Conservation (phyloP, 2,888 invertebrate genomes). For the Epistrophe eligans region DNA sequence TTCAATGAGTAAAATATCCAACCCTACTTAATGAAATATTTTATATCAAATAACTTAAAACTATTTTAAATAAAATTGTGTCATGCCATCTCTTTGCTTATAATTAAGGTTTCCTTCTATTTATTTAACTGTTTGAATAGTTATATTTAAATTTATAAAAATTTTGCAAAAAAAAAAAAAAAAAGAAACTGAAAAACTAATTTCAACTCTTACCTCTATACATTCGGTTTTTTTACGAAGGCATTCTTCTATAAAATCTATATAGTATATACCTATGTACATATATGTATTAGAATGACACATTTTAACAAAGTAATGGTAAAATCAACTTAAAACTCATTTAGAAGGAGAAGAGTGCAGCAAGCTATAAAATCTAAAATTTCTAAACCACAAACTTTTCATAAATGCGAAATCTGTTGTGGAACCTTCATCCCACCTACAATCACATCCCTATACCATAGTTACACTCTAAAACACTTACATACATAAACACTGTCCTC, state of each 20-base stretch:
- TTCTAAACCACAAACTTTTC: constrained; percentile 46
- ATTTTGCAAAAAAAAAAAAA: neutral
- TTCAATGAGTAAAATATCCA: no score
- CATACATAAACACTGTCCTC: constrained; percentile 4
- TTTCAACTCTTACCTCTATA: neutral
- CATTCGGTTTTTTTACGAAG: neutral
- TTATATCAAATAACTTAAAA: no score
- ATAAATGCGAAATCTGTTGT: constrained; percentile 51
- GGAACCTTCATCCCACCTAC: constrained; percentile 12
- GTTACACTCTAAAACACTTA: neutral
- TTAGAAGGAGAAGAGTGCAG: no score
- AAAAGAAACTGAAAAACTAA: neutral
- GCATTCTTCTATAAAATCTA: neutral
- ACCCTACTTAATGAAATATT: no score
- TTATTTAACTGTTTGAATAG: no score
- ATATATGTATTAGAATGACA: constrained; percentile 41
- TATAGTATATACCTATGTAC: no score
- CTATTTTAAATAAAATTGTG: no score
- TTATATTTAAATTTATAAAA: neutral
- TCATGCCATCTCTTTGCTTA: no score
- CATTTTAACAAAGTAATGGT: constrained; percentile 25
- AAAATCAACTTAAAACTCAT: no score
- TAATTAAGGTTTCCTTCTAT: no score
- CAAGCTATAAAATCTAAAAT: constrained; percentile 5
- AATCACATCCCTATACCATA: constrained; percentile 5